Evolutionary conservation across 2,888 invertebrate species (phyloP), one percentile per base, ranked within the genome.

Genomic region (Adelphocoris suturalis): DNA sequence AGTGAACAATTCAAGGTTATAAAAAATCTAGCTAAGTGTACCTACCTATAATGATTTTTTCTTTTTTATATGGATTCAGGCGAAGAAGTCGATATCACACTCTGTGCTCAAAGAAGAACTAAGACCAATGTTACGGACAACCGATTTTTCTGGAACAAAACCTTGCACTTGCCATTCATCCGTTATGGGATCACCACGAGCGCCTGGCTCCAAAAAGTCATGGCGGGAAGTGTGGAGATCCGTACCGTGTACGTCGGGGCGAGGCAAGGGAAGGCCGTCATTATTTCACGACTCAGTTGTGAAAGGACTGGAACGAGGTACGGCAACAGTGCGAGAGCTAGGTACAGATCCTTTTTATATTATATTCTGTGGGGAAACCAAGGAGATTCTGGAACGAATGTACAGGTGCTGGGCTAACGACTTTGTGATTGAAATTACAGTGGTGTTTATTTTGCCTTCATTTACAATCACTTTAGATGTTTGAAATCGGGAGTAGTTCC

Each of bases 181-280:
- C 95, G 98, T 92, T 99, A 96, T 94, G 98, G 98, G 87, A 97
- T 99, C 68, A 96, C 98, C 93, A 97, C 97, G 92, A 95, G 96
- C 91, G 95, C 96, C 85, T 99, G 99, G 99, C 94, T 99, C 90
- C 94, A 99, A 75, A 97, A 98, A 94, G 96, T 97, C 55, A 99
- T 99, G 96, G 99, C 99, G 94, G 99, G 99, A 23, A 98, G 98
- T 89, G 97, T 99, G 23, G 99, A 99, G 94, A 97, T 99, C 91
- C 96, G 99, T 91, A 99, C 99, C 0, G 97, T 99, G n/a, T 99
- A 99, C 94, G 98, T 98, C 84, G 99, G 99, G 0, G 97, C 98
- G 92, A 95, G 97, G 89, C 98, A 98, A 94, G 99, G 99, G 3
- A 95, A 97, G 92, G 98, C 99, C 4, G 97, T 98, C n/a, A 96